phyloP scores from a whole-genome alignment of 2,113 vertebrate genomes.

The Eubucco bourcierii region DNA sequence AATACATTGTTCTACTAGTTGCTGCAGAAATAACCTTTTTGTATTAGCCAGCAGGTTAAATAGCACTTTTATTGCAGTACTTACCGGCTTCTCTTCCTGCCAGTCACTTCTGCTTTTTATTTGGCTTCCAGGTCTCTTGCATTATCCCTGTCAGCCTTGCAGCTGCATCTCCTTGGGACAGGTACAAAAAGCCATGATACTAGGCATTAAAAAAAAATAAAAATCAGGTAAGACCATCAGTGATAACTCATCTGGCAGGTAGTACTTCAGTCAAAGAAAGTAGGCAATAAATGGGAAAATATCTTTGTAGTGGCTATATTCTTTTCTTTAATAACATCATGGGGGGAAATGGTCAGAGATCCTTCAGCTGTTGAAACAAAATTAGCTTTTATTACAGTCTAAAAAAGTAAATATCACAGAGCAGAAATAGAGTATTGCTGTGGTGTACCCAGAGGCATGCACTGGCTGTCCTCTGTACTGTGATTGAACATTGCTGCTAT shows the following conservation, averaged over 20 bases:
- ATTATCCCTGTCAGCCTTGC: neutral
- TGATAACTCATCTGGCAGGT: neutral
- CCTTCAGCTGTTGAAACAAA: neutral
- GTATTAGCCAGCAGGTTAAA: conserved; percentile 53
- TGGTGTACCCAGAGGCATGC: neutral
- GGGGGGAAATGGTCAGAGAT: neutral
- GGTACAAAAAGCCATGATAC: neutral
- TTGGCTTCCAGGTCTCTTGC: neutral
- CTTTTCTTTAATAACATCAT: neutral
- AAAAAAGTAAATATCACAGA: conserved; percentile 7
- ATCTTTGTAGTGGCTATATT: neutral
- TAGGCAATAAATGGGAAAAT: neutral
- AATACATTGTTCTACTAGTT: conserved; percentile 50
- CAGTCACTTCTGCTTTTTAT: neutral
- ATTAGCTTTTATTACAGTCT: conserved; percentile 19
- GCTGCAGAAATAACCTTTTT: conserved; percentile 38
- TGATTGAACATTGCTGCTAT: neutral
- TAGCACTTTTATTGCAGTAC: neutral
- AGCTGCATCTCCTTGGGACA: neutral
- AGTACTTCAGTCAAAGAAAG: neutral
- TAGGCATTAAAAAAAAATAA: neutral
- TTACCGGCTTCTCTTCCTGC: neutral
- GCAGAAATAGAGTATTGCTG: neutral
- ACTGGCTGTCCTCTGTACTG: neutral
- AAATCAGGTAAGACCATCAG: neutral